Percentiles rank a stretch among this genome's conserved stretches.
Evolutionary conservation across 2,797 vertebrate species (phyloP).

Genomic region (Cynopterus sphinx): DNA sequence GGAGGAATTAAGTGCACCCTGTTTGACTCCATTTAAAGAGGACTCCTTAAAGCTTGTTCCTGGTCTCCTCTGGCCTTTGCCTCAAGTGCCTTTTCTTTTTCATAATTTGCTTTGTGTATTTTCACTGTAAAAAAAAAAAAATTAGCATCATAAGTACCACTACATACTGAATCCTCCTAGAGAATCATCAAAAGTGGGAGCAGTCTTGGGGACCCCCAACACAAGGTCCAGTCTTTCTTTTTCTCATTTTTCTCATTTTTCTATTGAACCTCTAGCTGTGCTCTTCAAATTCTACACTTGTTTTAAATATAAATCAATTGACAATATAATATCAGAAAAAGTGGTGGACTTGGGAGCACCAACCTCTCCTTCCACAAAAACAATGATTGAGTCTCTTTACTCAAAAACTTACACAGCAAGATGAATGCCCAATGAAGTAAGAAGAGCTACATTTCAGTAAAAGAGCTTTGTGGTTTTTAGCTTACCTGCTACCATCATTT

Average conservation of each 20-base stretch:
- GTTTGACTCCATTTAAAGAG: not conserved
- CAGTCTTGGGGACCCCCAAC: not conserved
- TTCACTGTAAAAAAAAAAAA: not conserved
- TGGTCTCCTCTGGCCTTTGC: not conserved
- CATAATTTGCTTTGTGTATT: not conserved
- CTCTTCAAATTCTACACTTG: not conserved
- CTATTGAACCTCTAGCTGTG: not conserved
- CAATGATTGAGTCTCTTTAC: not conserved
- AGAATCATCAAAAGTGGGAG: not conserved
- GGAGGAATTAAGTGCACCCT: not conserved
- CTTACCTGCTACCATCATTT: not conserved
- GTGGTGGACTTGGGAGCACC: not conserved
- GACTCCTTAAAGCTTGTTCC: not conserved
- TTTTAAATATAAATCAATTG: not conserved
- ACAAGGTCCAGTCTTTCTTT: not conserved
- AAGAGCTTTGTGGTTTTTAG: not conserved
- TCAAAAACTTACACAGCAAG: not conserved
- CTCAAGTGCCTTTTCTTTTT: not conserved
- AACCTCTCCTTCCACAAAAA: not conserved
- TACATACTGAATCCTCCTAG: not conserved
- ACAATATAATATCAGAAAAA: constrained; percentile 1
- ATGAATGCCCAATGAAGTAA: not conserved
- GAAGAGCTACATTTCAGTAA: not conserved
- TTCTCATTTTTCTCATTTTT: not conserved
- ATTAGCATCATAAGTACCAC: not conserved